phyloP scores from a whole-genome alignment of 1,140 invertebrate genomes.

The Sarcophaga peregrina region DNA sequence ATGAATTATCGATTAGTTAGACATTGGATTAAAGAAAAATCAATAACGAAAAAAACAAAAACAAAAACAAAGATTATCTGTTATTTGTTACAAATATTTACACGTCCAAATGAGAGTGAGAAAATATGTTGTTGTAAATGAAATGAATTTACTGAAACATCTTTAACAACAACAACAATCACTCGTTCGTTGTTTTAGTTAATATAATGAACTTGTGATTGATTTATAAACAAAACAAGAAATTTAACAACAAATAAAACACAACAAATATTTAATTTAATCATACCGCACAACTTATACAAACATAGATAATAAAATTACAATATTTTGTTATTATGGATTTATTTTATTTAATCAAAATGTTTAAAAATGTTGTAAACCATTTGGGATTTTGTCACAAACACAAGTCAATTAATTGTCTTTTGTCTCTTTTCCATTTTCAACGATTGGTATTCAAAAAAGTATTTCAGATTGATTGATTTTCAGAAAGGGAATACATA shows the following conservation, averaged over 20 bases:
- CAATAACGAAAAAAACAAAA: neutral
- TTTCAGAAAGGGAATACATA: too few species aligned
- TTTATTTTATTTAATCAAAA: too few species aligned
- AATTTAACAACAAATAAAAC: neutral
- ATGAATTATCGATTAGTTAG: neutral
- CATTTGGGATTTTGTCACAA: too few species aligned
- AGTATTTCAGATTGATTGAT: too few species aligned
- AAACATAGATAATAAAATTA: neutral
- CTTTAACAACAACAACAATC: too few species aligned
- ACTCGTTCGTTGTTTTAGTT: neutral
- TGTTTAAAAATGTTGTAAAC: too few species aligned
- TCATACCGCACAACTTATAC: neutral
- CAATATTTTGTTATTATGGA: neutral
- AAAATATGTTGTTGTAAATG: neutral
- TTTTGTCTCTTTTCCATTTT: too few species aligned
- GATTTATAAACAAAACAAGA: neutral
- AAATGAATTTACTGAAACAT: neutral
- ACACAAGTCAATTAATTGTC: too few species aligned
- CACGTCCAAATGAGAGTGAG: neutral
- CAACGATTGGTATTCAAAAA: too few species aligned
- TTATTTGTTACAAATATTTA: neutral
- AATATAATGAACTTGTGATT: neutral
- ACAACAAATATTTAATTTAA: conserved; percentile 8
- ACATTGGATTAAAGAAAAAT: neutral
- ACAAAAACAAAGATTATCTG: too few species aligned